phyloP scores from a whole-genome alignment of 1,140 invertebrate species.

The Cyphomyrmex costatus region DNA sequence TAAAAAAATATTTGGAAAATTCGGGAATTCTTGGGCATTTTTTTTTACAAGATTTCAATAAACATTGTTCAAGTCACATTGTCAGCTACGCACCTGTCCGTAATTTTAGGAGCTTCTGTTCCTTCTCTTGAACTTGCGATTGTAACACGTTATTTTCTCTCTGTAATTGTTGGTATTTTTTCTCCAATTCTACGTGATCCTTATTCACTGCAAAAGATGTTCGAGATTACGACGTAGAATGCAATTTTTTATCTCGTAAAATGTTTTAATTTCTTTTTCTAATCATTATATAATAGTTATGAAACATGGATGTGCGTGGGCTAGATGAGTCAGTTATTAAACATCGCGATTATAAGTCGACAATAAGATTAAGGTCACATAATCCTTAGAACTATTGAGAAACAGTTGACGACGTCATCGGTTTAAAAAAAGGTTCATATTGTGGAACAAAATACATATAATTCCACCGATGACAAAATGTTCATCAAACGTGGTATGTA shows the following conservation, averaged over 20 bases:
- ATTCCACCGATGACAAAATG: background rate
- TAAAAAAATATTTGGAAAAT: too few relatives aligned
- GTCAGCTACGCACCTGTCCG: conserved; percentile 83
- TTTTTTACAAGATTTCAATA: too few relatives aligned
- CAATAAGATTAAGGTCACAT: conserved; percentile 34
- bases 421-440: conserved; percentile 4
- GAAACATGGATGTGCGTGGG: background rate
- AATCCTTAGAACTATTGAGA: conserved; percentile 19
- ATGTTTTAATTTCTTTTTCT: background rate
- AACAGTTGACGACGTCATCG: conserved; percentile 32
- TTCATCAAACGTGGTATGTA: background rate
- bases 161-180: conserved; percentile 87
- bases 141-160: conserved; percentile 88
- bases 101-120: conserved; percentile 89
- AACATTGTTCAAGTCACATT: too few relatives aligned
- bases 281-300: background rate
- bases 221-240: background rate
- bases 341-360: background rate
- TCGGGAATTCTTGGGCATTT: too few relatives aligned
- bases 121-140: conserved; percentile 88
- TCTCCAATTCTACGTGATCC: conserved; percentile 88
- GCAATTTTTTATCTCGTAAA: background rate
- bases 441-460: conserved; percentile 13
- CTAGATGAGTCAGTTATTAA: conserved; percentile 32
- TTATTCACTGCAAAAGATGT: conserved; percentile 86